These are phyloP conservation scores for Linnaemya vulpina DNA, from an alignment of 2,888 invertebrate species.

Conservation along the genomic window DNA sequence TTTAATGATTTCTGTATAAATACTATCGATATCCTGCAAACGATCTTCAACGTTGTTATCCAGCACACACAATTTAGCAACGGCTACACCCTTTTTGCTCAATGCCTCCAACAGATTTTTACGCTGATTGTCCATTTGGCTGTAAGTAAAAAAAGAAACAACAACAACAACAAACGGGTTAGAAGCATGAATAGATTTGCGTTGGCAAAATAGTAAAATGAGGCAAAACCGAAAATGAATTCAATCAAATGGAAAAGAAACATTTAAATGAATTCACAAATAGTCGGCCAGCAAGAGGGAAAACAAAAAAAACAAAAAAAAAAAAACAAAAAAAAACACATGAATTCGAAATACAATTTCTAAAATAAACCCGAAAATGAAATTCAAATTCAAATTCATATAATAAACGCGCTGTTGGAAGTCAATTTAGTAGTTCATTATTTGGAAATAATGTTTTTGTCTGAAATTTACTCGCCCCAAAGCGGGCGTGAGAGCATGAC, in stretches of 20 bases:
- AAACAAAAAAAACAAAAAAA: neutral
- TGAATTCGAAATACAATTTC: slow-evolving; percentile 14
- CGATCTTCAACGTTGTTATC: slow-evolving; percentile 80
- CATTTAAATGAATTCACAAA: slow-evolving; percentile 43
- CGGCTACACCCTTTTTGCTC: slow-evolving; percentile 89
- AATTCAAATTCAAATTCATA: slow-evolving; percentile 41
- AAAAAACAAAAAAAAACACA: neutral
- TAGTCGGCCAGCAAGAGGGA: neutral
- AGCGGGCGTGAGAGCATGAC: neutral
- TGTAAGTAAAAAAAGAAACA: slow-evolving; percentile 77
- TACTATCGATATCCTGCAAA: slow-evolving; percentile 85
- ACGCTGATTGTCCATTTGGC: slow-evolving; percentile 94
- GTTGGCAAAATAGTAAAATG: neutral
- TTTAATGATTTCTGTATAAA: slow-evolving; percentile 89
- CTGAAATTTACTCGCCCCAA: slow-evolving; percentile 3
- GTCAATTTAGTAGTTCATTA: slow-evolving; percentile 70
- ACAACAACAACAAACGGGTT: slow-evolving; percentile 3
- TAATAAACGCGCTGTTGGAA: slow-evolving; percentile 49
- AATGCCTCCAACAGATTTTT: slow-evolving; percentile 91
- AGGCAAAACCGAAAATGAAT: neutral
- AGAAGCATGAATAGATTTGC: slow-evolving; percentile 16
- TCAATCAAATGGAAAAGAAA: slow-evolving; percentile 43
- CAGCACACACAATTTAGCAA: slow-evolving; percentile 85
- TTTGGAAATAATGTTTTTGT: slow-evolving; percentile 66
- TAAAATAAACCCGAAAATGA: slow-evolving; percentile 54